A percentile compares a stretch with the other conserved stretches of the same genome.
These are phyloP conservation scores for Alauda arvensis DNA, from an alignment of 2,797 vertebrate genomes.

Conservation along the genomic window DNA sequence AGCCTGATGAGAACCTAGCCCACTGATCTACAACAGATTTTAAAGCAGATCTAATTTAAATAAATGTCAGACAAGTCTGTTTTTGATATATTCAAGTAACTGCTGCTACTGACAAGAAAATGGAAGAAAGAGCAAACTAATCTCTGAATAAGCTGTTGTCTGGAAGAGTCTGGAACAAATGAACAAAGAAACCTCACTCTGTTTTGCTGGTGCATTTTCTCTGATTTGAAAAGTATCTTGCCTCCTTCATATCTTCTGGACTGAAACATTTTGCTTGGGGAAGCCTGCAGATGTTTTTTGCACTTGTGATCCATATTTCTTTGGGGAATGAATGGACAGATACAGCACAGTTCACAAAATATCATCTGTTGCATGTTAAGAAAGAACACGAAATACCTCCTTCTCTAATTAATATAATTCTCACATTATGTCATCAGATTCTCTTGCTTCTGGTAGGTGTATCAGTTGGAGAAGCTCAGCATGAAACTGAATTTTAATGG, in stretches of 20 bases:
- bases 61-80: neutral
- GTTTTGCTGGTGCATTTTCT: neutral
- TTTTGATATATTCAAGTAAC: neutral
- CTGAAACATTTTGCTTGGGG: neutral
- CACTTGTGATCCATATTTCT: neutral
- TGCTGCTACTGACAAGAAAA: neutral
- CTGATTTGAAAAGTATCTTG: neutral
- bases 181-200: neutral
- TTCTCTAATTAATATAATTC: neutral
- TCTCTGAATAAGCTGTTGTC: neutral
- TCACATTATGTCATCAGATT: neutral
- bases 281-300: neutral
- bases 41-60: neutral
- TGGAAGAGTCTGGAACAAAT: neutral
- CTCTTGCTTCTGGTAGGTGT: neutral
- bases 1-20: neutral
- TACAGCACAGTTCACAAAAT: neutral
- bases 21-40: neutral
- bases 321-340: neutral
- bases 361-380: neutral
- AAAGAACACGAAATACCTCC: neutral
- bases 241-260: neutral
- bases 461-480: slow-evolving; percentile 6
- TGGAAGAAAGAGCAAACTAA: neutral
- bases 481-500: slow-evolving; percentile 21